Evolutionary conservation across 2,888 invertebrate genomes (phyloP).

Genomic region (Mesoligia furuncula): DNA sequence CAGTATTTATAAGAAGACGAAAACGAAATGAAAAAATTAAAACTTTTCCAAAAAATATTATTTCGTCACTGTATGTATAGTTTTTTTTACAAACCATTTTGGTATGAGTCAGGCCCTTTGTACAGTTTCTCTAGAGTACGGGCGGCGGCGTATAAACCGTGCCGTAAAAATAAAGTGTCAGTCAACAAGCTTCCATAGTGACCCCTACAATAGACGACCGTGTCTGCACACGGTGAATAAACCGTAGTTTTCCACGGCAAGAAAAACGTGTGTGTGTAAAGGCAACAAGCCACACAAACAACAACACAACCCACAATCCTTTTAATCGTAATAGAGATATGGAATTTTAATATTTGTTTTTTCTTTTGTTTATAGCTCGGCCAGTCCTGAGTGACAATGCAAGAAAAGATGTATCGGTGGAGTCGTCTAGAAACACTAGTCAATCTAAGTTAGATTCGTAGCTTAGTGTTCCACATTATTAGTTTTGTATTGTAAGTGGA

Average conservation of each 20-base stretch:
- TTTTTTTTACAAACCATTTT: neutral
- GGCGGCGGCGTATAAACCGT: neutral
- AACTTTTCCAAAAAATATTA: neutral
- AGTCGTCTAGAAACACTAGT: slow-evolving; percentile 85
- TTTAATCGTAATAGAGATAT: too few relatives aligned
- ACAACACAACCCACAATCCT: too few relatives aligned
- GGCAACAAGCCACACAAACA: too few relatives aligned
- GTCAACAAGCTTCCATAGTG: too few relatives aligned
- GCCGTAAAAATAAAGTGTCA: neutral
- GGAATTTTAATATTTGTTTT: neutral
- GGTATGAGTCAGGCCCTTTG: neutral
- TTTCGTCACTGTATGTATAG: neutral
- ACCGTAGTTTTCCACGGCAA: neutral
- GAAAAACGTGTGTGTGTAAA: neutral
- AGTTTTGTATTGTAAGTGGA: slow-evolving; percentile 25
- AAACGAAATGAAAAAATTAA: neutral
- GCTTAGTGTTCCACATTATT: slow-evolving; percentile 57
- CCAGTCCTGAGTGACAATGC: slow-evolving; percentile 83
- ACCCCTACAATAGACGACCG: neutral
- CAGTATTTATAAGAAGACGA: neutral
- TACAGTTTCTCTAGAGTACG: neutral
- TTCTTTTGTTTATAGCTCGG: slow-evolving; percentile 76
- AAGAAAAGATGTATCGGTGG: slow-evolving; percentile 72
- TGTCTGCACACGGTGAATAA: neutral
- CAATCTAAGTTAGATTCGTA: slow-evolving; percentile 86